Base-by-base conservation (phyloP, 2,113 vertebrate genomes). In the Hypanus sabinus region DNA sequence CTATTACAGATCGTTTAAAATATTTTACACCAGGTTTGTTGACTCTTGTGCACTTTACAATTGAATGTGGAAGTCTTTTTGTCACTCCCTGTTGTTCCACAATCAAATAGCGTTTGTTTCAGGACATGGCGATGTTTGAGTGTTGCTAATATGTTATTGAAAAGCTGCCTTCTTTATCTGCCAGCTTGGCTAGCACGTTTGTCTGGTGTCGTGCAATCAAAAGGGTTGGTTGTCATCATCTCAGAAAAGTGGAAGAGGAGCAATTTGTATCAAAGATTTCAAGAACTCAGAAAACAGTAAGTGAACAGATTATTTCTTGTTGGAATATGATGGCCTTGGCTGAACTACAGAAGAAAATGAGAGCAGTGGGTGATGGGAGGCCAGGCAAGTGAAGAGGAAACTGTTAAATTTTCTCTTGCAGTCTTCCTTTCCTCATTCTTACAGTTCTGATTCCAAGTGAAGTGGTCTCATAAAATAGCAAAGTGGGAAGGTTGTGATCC, bases 181-280 rank as follows among this genome's bases (percentile, higher is more conserved):
- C 85, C 90, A 93, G 90, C 90, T 73, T 93, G 90, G 90, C 90
- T 93, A 70, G 90, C n/a, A 68, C 33, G 9, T 12, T 68, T 93
- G 68, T 36, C 65, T 71, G 33, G 10, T 68, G 22, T 93, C 70
- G 36, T 73, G 36, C 90, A 46, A 73, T 68, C 90, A 71, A 93
- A 70, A 71, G 90, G 90, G 46, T 70, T 71, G 90, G 90, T 93
- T 46, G 68, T 71, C 65, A 73, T 93, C 65, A 20, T 68, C 36
- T 71, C 90, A 93, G 85, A 65, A 1, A 73, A 46, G 65, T 46
- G 65, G 65, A 93, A 68, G 7, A 73, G 65, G 27, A 88, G 60
- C 83, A 91, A 91, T 27, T 46, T 93, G n/a, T 3, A 46, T 22
- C 90, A 93, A 70, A 71, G 62, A 46, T 93, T 93, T 71, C 90